Conservation (phyloP, 2,113 vertebrate species). For the Syngnathoides biaculeatus region DNA sequence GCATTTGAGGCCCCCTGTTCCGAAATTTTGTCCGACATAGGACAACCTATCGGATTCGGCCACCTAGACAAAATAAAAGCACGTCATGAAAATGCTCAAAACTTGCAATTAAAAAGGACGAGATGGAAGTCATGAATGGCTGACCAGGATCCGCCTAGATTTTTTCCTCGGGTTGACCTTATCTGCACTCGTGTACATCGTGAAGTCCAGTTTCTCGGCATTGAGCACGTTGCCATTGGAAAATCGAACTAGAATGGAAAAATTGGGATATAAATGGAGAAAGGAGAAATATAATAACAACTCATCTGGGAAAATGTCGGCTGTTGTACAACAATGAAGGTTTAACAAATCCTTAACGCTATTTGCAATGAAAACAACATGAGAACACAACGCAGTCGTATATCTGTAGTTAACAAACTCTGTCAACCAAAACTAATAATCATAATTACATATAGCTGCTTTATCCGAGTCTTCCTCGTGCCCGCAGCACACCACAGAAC, state of each 20-base stretch:
- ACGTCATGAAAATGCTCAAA: neutral
- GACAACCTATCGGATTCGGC: constrained; percentile 84
- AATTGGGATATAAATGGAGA: neutral
- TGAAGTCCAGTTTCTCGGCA: constrained; percentile 73
- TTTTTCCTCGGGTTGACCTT: constrained; percentile 78
- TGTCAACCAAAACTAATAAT: too few relatives aligned
- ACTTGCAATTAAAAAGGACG: neutral
- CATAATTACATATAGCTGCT: constrained; percentile 63
- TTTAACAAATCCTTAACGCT: neutral
- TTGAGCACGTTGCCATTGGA: constrained; percentile 80
- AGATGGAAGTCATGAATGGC: neutral
- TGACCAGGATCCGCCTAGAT: constrained; percentile 80
- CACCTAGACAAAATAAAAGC: constrained; percentile 66
- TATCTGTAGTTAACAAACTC: rapidly evolving
- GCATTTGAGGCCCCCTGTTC: constrained; percentile 68
- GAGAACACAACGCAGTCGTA: neutral
- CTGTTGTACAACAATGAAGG: too few relatives aligned
- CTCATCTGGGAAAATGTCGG: neutral
- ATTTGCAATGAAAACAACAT: constrained; percentile 4
- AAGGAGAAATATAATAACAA: neutral
- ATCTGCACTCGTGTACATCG: constrained; percentile 74
- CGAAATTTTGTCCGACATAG: constrained; percentile 88
- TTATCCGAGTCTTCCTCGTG: constrained; percentile 56
- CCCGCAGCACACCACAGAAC: constrained; percentile 53
- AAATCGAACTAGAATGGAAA: constrained; percentile 80